Evolutionary conservation across 1,140 invertebrate genomes (phyloP).

Genomic region (Hyphantria cunea): DNA sequence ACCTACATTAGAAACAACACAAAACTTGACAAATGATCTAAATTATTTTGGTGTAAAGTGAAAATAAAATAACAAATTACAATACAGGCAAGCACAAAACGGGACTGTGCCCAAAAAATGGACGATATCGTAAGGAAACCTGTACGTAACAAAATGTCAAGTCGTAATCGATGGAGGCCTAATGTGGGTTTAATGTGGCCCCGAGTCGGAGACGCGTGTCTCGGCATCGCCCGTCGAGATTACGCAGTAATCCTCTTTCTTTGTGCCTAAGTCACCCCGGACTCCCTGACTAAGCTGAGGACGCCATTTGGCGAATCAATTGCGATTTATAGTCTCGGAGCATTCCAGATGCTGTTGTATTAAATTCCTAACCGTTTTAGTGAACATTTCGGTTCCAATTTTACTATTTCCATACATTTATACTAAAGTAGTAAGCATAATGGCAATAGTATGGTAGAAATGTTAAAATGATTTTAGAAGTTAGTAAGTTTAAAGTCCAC

Average conservation of each 20-base stretch:
- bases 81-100: background rate
- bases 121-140: slow-evolving; percentile 28
- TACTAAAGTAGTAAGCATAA: too few species aligned
- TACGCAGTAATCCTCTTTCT: slow-evolving; percentile 64
- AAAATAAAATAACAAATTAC: background rate
- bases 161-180: slow-evolving; percentile 58
- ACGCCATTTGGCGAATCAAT: slow-evolving; percentile 49
- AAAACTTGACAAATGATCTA: background rate
- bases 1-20: too few species aligned
- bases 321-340: slow-evolving; percentile 40
- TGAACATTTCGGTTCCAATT: too few species aligned
- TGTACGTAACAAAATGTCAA: slow-evolving; percentile 39
- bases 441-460: too few species aligned
- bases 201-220: slow-evolving; percentile 58
- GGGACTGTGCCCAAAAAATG: slow-evolving; percentile 10
- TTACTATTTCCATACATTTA: too few species aligned
- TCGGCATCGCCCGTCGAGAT: slow-evolving; percentile 58
- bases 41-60: background rate
- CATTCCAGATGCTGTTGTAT: slow-evolving; percentile 25
- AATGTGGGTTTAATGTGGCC: slow-evolving; percentile 68
- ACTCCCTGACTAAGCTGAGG: slow-evolving; percentile 38
- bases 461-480: too few species aligned
- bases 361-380: slow-evolving; percentile 10
- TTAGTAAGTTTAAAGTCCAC: too few species aligned
- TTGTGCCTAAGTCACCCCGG: slow-evolving; percentile 59